Evolutionary conservation across 2,888 invertebrate genomes (phyloP).

Genomic region (Taenaris catops): DNA sequence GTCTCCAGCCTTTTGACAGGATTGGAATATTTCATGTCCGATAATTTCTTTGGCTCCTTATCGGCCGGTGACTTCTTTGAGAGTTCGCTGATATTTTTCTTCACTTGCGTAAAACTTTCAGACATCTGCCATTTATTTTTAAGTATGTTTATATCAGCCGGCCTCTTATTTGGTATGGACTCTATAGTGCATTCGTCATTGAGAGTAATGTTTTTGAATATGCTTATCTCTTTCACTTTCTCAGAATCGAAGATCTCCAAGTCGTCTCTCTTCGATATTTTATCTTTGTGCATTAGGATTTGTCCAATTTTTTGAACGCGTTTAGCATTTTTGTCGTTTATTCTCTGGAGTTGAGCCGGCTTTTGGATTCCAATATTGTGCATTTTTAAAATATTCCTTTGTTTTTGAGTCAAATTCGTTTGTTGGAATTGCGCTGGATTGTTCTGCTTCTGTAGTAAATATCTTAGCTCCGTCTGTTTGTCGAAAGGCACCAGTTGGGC

Average conservation of each 20-base stretch:
- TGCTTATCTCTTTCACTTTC: slow-evolving; percentile 38
- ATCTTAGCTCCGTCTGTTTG: slow-evolving; percentile 71
- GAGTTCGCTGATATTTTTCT: slow-evolving; percentile 67
- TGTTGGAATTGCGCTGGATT: slow-evolving; percentile 69
- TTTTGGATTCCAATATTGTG: slow-evolving; percentile 57
- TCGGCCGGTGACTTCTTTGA: slow-evolving; percentile 59
- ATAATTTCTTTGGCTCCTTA: slow-evolving; percentile 58
- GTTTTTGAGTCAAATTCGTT: slow-evolving; percentile 56
- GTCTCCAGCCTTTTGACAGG: slow-evolving; percentile 85
- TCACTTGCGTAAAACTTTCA: slow-evolving; percentile 71
- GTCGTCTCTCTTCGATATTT: slow-evolving; percentile 31
- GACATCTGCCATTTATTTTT: slow-evolving; percentile 77
- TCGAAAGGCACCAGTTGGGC: slow-evolving; percentile 49
- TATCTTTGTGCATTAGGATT: slow-evolving; percentile 52
- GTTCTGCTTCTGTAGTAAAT: slow-evolving; percentile 68
- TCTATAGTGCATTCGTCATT: slow-evolving; percentile 82
- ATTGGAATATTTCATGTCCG: slow-evolving; percentile 72
- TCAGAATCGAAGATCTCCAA: slow-evolving; percentile 44
- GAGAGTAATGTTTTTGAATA: slow-evolving; percentile 64
- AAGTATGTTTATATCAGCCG: slow-evolving; percentile 65
- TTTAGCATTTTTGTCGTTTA: slow-evolving; percentile 63
- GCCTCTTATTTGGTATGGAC: slow-evolving; percentile 67
- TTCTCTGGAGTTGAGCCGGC: slow-evolving; percentile 54
- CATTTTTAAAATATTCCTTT: slow-evolving; percentile 54
- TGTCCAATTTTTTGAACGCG: slow-evolving; percentile 68